Conservation (phyloP, 2,113 vertebrate genomes). For the Neolamprologus cancellatus region DNA sequence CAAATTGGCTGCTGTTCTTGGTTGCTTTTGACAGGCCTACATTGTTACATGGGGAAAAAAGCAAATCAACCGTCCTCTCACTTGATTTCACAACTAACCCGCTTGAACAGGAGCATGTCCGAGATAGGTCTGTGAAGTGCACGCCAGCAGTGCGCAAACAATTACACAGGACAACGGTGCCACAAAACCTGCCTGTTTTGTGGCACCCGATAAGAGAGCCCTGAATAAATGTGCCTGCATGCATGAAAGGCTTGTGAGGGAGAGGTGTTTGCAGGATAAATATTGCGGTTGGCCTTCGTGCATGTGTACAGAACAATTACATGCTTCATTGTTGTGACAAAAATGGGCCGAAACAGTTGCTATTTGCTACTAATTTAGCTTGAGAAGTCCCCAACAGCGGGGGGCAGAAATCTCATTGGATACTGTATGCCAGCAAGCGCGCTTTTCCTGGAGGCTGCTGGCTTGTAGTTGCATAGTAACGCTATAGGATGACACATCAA, state of each 20-base stretch:
- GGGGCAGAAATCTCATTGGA: neutral
- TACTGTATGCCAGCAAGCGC: conserved; percentile 1
- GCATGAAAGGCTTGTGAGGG: conserved; percentile 33
- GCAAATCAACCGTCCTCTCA: neutral
- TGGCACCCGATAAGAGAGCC: conserved; percentile 24
- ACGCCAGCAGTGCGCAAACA: conserved; percentile 15
- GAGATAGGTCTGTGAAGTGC: neutral
- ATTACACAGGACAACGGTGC: conserved; percentile 14
- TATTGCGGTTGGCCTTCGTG: conserved; percentile 16
- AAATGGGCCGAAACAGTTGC: neutral
- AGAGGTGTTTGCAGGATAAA: conserved; percentile 26
- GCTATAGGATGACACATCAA: neutral
- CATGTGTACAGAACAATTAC: conserved; percentile 46
- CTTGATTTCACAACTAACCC: conserved; percentile 7
- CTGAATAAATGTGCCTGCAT: conserved; percentile 31
- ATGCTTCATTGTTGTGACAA: conserved; percentile 40
- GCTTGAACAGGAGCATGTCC: conserved; percentile 3
- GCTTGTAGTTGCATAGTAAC: neutral
- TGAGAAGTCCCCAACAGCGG: neutral
- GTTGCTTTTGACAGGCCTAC: neutral
- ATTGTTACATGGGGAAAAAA: neutral
- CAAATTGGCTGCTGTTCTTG: neutral
- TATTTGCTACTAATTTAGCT: conserved; percentile 30
- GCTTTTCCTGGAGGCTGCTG: neutral
- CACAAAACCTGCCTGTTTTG: conserved; percentile 22